phyloP scores from a whole-genome alignment of 2,797 vertebrate species.

The Hozukius guyotensis region DNA sequence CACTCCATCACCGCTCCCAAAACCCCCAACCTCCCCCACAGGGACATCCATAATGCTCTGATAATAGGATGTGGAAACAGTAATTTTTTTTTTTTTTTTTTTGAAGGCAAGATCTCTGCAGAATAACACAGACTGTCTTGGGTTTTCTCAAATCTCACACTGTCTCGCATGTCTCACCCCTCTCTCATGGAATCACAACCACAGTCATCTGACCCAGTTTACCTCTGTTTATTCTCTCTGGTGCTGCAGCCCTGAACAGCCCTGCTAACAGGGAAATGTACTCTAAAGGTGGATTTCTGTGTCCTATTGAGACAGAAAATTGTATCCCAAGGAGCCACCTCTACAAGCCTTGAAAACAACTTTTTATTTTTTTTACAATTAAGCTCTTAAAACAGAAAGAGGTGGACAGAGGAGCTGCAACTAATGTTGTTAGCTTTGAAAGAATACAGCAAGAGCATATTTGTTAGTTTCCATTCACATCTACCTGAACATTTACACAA shows the following conservation, averaged over 20 bases:
- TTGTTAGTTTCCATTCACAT: constrained; percentile 4
- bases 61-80: constrained; percentile 11
- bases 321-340: constrained; percentile 6
- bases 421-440: constrained; percentile 1
- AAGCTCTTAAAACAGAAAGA: not conserved
- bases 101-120: not conserved
- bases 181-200: constrained; percentile 56
- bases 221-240: constrained; percentile 51
- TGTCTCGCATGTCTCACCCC: constrained; percentile 41
- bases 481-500: not conserved
- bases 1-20: not conserved
- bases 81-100: constrained; percentile 2
- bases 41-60: constrained; percentile 14
- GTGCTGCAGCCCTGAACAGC: constrained; percentile 46
- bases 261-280: constrained; percentile 12
- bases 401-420: not conserved
- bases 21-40: not conserved
- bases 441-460: not conserved
- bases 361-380: constrained; percentile 28
- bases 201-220: constrained; percentile 75
- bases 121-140: not conserved
- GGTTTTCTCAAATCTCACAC: constrained; percentile 5
- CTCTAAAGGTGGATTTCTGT: constrained; percentile 11
- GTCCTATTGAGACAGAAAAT: constrained; percentile 16
- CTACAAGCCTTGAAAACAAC: not conserved